Conservation (phyloP, 1,140 invertebrate genomes). For the Lerema accius region DNA sequence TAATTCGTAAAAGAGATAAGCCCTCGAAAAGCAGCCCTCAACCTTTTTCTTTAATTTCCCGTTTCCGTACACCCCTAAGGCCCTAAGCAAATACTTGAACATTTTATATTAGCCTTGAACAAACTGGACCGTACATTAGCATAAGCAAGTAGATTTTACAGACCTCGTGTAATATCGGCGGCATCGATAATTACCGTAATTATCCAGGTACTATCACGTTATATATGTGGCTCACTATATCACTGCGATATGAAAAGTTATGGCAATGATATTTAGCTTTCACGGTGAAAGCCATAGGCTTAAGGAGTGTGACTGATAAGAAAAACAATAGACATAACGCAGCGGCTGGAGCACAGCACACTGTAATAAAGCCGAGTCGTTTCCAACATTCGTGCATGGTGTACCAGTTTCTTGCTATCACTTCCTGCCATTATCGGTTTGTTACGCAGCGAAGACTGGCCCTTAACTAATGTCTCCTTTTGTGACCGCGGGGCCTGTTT, state of each 20-base stretch:
- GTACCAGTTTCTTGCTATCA: slow-evolving; percentile 68
- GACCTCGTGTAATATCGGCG: slow-evolving; percentile 9
- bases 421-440: slow-evolving; percentile 70
- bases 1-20: slow-evolving; percentile 38
- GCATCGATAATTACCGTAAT: slow-evolving; percentile 29
- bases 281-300: slow-evolving; percentile 15
- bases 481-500: slow-evolving; percentile 67
- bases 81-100: slow-evolving; percentile 20
- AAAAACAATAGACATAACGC: slow-evolving; percentile 37
- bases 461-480: slow-evolving; percentile 78
- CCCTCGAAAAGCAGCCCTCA: slow-evolving; percentile 15
- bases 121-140: background rate
- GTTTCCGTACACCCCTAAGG: slow-evolving; percentile 12
- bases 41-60: slow-evolving; percentile 14
- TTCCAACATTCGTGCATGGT: slow-evolving; percentile 52
- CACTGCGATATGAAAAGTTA: slow-evolving; percentile 30
- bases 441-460: slow-evolving; percentile 54
- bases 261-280: slow-evolving; percentile 30
- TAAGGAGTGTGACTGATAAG: slow-evolving; percentile 42
- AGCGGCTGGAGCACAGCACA: slow-evolving; percentile 23
- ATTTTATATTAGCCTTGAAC: slow-evolving; percentile 18
- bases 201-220: slow-evolving; percentile 27
- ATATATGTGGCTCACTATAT: slow-evolving; percentile 20
- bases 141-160: slow-evolving; percentile 2
- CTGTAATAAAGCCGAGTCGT: slow-evolving; percentile 48